Conservation (phyloP, 2,797 vertebrate species). For the Cephalopachus bancanus region DNA sequence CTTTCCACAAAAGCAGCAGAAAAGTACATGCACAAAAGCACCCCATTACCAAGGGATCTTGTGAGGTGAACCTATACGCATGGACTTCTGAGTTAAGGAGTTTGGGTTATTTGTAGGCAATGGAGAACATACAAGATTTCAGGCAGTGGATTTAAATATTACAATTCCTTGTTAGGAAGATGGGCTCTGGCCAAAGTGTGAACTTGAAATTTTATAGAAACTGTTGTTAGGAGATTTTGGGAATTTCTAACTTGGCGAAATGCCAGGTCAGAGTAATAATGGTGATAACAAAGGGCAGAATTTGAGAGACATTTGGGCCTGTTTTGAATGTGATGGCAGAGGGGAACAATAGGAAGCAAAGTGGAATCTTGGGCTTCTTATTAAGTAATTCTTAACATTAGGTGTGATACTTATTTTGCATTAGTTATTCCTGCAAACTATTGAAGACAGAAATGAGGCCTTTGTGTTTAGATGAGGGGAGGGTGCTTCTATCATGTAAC, state of each 20-base stretch:
- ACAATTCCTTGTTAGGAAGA: background rate
- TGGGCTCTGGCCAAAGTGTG: background rate
- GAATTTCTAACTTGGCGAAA: constrained; percentile 2
- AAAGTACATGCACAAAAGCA: background rate
- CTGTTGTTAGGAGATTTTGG: background rate
- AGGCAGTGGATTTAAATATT: background rate
- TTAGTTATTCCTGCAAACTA: background rate
- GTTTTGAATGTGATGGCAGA: background rate
- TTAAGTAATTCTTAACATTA: constrained; percentile 18
- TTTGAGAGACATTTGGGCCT: background rate
- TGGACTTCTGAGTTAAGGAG: background rate
- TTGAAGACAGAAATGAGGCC: background rate
- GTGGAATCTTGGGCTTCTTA: background rate
- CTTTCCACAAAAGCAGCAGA: background rate
- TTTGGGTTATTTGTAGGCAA: background rate
- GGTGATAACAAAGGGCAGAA: background rate
- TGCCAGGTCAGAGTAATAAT: background rate
- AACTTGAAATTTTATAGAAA: background rate
- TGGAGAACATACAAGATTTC: background rate
- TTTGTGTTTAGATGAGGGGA: background rate
- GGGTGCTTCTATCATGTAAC: too few species aligned
- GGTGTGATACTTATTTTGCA: background rate
- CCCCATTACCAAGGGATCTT: background rate
- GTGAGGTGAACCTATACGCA: background rate
- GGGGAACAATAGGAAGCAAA: background rate